A percentile compares a stretch with the other conserved stretches of the same genome.
Evolutionary conservation across 1,140 invertebrate genomes (phyloP).

Genomic region (Eciton burchellii): DNA sequence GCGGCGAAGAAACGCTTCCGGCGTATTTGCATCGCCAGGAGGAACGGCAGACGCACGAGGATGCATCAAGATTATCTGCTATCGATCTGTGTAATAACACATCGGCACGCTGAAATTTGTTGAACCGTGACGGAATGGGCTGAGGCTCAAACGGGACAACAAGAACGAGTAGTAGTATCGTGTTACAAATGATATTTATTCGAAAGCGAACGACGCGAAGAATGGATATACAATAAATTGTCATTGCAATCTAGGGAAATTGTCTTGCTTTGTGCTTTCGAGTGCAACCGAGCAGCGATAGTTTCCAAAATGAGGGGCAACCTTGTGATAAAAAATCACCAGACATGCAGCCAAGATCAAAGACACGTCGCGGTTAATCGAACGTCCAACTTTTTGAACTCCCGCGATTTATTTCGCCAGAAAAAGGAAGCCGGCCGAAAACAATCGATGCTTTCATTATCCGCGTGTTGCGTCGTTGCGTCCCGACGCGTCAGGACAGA

Average conservation of each 20-base stretch:
- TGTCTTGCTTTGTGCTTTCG: too few species aligned
- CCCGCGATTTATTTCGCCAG: background rate
- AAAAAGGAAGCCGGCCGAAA: background rate
- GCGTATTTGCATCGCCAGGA: conserved; percentile 29
- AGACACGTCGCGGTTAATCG: background rate
- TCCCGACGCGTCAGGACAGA: background rate
- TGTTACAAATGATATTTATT: too few species aligned
- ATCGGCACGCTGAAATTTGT: conserved; percentile 15
- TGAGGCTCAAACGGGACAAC: background rate
- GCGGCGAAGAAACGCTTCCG: conserved; percentile 35
- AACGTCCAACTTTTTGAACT: background rate
- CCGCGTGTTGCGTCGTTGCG: background rate
- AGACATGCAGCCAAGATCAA: background rate
- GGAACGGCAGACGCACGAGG: conserved; percentile 3
- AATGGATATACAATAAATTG: too few species aligned
- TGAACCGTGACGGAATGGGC: background rate
- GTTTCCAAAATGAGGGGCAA: background rate
- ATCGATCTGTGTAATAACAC: conserved; percentile 37
- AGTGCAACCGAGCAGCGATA: background rate
- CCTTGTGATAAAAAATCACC: background rate
- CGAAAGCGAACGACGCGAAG: too few species aligned
- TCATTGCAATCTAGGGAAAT: too few species aligned
- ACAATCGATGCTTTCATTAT: background rate
- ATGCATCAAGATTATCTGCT: conserved; percentile 20
- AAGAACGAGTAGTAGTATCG: background rate